Conservation (phyloP, 2,113 vertebrate species). For the Tragelaphus imberbis region DNA sequence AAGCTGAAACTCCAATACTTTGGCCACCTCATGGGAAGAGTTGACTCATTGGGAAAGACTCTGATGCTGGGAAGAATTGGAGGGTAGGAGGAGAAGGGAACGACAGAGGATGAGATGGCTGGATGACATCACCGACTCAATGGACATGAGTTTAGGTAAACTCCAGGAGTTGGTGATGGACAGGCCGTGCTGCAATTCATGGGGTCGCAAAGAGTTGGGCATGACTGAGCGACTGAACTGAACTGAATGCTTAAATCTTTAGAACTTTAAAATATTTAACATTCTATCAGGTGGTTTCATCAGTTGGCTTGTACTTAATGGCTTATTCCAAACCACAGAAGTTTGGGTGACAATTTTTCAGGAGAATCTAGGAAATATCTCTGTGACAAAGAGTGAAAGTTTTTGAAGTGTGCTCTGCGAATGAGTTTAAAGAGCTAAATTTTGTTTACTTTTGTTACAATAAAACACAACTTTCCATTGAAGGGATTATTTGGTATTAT, state of each 20-base stretch:
- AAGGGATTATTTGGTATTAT: neutral
- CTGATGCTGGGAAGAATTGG: no score
- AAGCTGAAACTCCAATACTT: no score
- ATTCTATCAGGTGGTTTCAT: neutral
- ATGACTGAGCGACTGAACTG: no score
- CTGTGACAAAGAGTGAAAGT: neutral
- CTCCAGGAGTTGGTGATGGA: no score
- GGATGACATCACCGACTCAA: no score
- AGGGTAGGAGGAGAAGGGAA: no score
- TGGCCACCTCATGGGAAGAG: no score
- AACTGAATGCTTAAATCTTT: neutral
- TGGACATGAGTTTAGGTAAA: no score
- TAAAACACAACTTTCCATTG: constrained; percentile 16
- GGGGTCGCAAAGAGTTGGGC: no score
- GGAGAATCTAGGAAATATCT: neutral
- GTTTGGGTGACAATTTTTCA: neutral
- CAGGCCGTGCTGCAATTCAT: no score
- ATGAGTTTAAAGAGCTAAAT: neutral
- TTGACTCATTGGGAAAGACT: no score
- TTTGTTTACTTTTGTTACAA: neutral
- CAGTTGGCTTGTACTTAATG: neutral
- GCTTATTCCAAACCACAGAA: neutral
- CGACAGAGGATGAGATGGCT: no score
- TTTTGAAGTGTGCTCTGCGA: constrained; percentile 1
- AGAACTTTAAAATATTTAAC: neutral